Percentiles rank a stretch among this genome's conserved stretches.
Evolutionary conservation across 2,888 invertebrate genomes (phyloP).

Genomic region (Drosophila leonis): DNA sequence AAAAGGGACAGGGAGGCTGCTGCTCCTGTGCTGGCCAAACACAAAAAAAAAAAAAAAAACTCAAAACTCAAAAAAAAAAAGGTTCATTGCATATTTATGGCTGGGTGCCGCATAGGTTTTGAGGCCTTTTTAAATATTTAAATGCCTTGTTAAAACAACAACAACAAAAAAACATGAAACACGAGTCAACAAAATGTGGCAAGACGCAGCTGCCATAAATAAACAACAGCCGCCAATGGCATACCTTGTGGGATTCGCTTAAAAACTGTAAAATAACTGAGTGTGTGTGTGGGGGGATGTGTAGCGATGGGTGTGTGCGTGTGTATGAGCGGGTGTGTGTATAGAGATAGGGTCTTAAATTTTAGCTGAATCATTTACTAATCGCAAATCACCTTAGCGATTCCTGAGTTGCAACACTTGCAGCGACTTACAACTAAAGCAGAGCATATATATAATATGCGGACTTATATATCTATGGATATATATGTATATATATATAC

Average conservation of each 20-base stretch:
- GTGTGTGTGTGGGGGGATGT: background rate
- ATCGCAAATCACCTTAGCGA: conserved; percentile 30
- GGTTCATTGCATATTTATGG: conserved; percentile 76
- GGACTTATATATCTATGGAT: background rate
- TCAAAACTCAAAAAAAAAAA: conserved; percentile 47
- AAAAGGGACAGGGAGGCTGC: background rate
- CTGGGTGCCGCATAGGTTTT: conserved; percentile 56
- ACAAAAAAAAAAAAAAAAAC: conserved; percentile 18
- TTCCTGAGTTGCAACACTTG: conserved; percentile 17
- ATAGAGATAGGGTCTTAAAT: conserved; percentile 17
- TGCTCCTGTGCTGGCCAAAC: conserved; percentile 21
- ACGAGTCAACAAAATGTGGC: conserved; percentile 37
- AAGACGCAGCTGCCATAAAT: conserved; percentile 72
- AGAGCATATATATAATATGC: background rate
- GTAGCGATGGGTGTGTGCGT: background rate
- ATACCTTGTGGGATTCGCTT: conserved; percentile 43
- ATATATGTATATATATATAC: background rate
- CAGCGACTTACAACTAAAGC: conserved; percentile 4
- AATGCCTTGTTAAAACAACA: conserved; percentile 62
- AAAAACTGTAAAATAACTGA: conserved; percentile 23
- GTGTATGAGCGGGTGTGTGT: background rate
- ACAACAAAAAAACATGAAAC: conserved; percentile 30
- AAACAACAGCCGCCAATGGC: conserved; percentile 59
- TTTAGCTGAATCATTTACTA: conserved; percentile 43
- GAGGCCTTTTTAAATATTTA: conserved; percentile 73